A percentile compares a stretch with the other conserved stretches of the same genome.
These are phyloP conservation scores for Eristalis arbustorum DNA, from an alignment of 2,888 invertebrate species.

Conservation along the genomic window DNA sequence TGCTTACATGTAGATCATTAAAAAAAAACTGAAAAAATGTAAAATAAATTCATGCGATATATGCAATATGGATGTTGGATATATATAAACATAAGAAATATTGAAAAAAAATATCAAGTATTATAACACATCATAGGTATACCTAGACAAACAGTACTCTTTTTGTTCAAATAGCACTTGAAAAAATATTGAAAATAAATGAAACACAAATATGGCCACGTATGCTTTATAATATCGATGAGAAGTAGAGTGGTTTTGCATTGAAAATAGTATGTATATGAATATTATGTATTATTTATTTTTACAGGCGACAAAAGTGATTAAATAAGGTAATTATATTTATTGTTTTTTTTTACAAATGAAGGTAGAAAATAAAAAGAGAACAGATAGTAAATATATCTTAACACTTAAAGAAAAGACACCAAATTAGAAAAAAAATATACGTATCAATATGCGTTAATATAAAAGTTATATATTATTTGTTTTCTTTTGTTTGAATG, in stretches of 20 bases:
- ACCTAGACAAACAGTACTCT: not conserved
- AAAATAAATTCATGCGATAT: constrained; percentile 17
- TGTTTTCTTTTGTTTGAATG: constrained; percentile 15
- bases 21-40: not conserved
- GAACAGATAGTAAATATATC: constrained; percentile 4
- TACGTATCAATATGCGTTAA: constrained; percentile 46
- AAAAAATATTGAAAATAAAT: constrained; percentile 65
- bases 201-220: constrained; percentile 62
- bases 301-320: constrained; percentile 50
- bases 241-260: constrained; percentile 66
- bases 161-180: not conserved
- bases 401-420: constrained; percentile 60
- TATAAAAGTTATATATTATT: constrained; percentile 11
- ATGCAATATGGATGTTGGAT: constrained; percentile 49
- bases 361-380: constrained; percentile 24
- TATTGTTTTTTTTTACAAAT: constrained; percentile 30
- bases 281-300: not conserved
- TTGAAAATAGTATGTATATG: constrained; percentile 8
- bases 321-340: constrained; percentile 2
- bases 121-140: constrained; percentile 63
- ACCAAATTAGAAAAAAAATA: constrained; percentile 51
- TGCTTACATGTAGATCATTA: no score
- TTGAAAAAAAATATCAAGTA: constrained; percentile 72
- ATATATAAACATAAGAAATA: constrained; percentile 69
- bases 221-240: constrained; percentile 57